These are phyloP conservation scores for Halichoerus grypus DNA, from an alignment of 2,113 vertebrate genomes.

Conservation along the genomic window DNA sequence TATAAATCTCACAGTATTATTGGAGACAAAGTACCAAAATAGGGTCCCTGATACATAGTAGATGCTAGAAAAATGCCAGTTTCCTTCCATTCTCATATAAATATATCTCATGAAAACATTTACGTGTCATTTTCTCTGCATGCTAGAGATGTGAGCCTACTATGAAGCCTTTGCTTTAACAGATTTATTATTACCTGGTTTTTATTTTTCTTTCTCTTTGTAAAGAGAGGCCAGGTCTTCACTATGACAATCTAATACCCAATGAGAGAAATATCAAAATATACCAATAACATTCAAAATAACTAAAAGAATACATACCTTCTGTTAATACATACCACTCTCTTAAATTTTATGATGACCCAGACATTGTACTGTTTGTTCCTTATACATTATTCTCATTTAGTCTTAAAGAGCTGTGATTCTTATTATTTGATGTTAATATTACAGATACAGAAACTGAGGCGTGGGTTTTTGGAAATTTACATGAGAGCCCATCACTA, in stretches of 20 bases:
- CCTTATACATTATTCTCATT: neutral
- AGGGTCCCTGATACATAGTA: neutral
- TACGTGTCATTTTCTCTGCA: neutral
- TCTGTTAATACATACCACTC: neutral
- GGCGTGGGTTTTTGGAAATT: neutral
- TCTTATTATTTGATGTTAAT: neutral
- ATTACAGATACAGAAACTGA: neutral
- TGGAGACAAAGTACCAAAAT: neutral
- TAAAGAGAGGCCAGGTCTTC: neutral
- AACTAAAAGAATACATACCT: neutral
- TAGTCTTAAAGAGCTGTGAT: neutral
- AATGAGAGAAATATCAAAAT: neutral
- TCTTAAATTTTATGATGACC: neutral
- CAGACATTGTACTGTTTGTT: neutral
- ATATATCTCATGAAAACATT: neutral
- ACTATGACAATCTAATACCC: accelerated
- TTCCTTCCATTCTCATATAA: neutral
- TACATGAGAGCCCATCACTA: neutral
- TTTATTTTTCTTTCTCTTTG: neutral
- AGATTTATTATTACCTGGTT: neutral
- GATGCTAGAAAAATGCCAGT: neutral
- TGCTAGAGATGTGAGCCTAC: neutral
- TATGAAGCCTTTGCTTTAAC: neutral
- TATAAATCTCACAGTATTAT: neutral
- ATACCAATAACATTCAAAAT: neutral